phyloP scores from a whole-genome alignment of 2,113 vertebrate species.

The Mungos mungo region DNA sequence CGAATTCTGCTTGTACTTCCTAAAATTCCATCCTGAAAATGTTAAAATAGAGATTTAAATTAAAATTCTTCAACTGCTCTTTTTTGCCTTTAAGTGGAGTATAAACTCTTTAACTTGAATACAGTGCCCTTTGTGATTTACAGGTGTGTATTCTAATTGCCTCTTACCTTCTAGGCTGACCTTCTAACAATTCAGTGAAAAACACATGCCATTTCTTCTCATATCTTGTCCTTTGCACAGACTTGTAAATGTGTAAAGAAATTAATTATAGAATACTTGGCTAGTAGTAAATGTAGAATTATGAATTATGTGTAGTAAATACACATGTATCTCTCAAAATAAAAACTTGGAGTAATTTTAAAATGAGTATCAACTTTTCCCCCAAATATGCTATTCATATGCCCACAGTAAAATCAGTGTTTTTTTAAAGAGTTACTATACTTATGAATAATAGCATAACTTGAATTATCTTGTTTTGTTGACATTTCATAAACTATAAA shows the following conservation, averaged over 20 bases:
- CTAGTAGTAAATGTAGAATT: neutral
- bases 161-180: neutral
- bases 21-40: neutral
- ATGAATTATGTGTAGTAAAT: neutral
- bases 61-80: neutral
- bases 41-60: too few species aligned
- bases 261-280: constrained; percentile 25
- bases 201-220: neutral
- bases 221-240: constrained; percentile 56
- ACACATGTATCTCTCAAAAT: neutral
- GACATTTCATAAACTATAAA: neutral
- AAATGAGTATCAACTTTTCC: neutral
- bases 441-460: neutral
- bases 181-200: neutral
- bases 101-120: neutral
- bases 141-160: neutral
- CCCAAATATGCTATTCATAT: constrained; percentile 51
- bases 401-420: constrained; percentile 61
- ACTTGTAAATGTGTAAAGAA: constrained; percentile 13
- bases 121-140: neutral
- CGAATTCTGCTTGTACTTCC: neutral
- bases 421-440: constrained; percentile 50
- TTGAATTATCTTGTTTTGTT: neutral
- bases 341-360: constrained; percentile 15
- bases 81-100: neutral